Evolutionary conservation across 1,140 invertebrate genomes (phyloP), one percentile per base, ranked within the genome.

Genomic region (Diachasmimorpha longicaudata): DNA sequence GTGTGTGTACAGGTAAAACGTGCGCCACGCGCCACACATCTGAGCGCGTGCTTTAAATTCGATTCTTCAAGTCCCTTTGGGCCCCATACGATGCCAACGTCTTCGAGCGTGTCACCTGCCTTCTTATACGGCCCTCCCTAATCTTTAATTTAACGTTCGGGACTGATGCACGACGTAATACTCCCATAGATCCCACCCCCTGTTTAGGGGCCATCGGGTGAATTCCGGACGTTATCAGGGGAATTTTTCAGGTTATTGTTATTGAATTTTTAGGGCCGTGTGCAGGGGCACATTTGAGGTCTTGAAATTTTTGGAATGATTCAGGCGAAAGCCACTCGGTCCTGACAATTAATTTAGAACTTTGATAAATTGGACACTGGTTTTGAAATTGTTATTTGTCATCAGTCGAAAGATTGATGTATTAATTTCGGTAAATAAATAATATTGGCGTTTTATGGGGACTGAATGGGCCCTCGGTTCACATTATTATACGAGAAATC

Each of bases 51-150:
- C 58, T 63, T 63, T 31, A 1, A n/a, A 6, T 63, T 31, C 11
- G 31, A 6, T 63, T 63, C 14, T 63, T 19, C 9, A 63, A 13
- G 58, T 23, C 23, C 58, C 23, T 63, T 11, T 23, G 58, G 10
- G 6, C 6, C 48, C 14, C 14, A n/a, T 52, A 6, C 48, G 48
- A 16, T 21, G 58, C 58, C 58, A 63, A 63, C 58, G 58, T 63
- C 23, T 63, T 31, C 58, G 23, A 74, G 16, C 39, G 69, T 77
- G 67, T 72, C 75, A 77, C 75, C 75, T 77, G 75, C 63, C 58
- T 68, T 42, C 68, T 72, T 72, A 36, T 31, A 25, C 55, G 19
- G 16, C 14, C 55, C 58, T 39, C 19, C 72, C 19, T 66, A 63
- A 67, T 46, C 42, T 6, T 67, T 21, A 36, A 66, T 31, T 63